phyloP scores from a whole-genome alignment of 2,113 vertebrate species.

The Leucoraja erinaceus region DNA sequence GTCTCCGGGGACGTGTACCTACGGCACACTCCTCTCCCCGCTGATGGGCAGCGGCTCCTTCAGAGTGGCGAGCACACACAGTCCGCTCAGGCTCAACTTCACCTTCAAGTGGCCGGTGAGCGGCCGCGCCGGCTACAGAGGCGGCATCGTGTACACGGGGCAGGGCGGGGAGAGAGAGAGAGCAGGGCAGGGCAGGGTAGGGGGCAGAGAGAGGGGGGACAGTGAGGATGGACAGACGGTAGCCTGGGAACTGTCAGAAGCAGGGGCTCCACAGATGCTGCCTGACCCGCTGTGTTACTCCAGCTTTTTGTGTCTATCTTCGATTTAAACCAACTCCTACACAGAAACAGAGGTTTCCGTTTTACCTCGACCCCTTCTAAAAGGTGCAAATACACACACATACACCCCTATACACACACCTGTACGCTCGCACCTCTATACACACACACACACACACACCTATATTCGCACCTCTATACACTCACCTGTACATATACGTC shows the following conservation, averaged over 20 bases:
- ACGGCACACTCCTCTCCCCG: slow-evolving; percentile 79
- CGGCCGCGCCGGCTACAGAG: background rate
- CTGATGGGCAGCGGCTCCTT: slow-evolving; percentile 83
- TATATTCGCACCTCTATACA: too few species aligned
- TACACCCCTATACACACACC: background rate
- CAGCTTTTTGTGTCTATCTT: too few species aligned
- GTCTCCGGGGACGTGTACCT: slow-evolving; percentile 83
- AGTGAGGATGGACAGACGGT: background rate
- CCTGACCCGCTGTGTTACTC: too few species aligned
- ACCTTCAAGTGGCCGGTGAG: slow-evolving; percentile 99
- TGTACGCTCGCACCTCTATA: background rate
- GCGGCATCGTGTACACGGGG: too few species aligned
- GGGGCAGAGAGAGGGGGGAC: background rate
- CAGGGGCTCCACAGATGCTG: too few species aligned
- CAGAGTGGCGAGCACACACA: slow-evolving; percentile 64
- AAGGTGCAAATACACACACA: background rate
- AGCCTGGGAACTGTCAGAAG: background rate
- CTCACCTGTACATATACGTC: background rate
- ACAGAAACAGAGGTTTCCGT: background rate
- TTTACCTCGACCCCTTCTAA: background rate
- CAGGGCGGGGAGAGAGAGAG: background rate
- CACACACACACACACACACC: too few species aligned
- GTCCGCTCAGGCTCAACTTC: slow-evolving; percentile 78
- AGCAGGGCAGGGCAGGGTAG: too few species aligned
- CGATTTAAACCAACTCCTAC: too few species aligned